These are phyloP conservation scores for Takifugu ocellatus DNA, from an alignment of 2,797 vertebrate species.

Conservation along the genomic window DNA sequence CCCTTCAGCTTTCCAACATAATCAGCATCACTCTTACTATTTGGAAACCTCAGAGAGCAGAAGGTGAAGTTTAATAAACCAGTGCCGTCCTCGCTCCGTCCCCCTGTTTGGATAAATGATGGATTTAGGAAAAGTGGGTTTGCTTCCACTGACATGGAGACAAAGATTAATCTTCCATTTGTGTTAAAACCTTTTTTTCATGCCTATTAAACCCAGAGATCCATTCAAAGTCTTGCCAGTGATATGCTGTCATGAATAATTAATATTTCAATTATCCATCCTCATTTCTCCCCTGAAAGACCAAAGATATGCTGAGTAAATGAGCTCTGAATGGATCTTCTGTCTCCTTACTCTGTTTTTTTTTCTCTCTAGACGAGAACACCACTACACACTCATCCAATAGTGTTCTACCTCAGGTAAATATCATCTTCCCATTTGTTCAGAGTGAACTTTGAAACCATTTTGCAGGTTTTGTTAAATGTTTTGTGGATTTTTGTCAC, in stretches of 20 bases:
- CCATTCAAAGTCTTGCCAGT: constrained; percentile 18
- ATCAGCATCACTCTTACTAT: constrained; percentile 14
- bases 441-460: not conserved
- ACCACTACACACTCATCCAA: constrained; percentile 63
- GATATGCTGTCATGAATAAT: constrained; percentile 46
- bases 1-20: constrained; percentile 21
- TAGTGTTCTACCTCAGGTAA: constrained; percentile 79
- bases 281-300: constrained; percentile 26
- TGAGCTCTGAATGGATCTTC: constrained; percentile 8
- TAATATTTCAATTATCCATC: constrained; percentile 42
- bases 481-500: not conserved
- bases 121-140: constrained; percentile 1
- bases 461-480: not conserved
- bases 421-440: not conserved
- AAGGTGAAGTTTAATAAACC: constrained; percentile 17
- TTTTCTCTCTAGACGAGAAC: constrained; percentile 61
- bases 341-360: constrained; percentile 20
- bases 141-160: not conserved
- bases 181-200: constrained; percentile 17
- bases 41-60: constrained; percentile 17
- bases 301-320: constrained; percentile 13
- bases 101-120: constrained; percentile 17
- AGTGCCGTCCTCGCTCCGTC: constrained; percentile 17
- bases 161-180: not conserved
- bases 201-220: constrained; percentile 20